Percentiles rank a stretch among this genome's conserved stretches.
Conservation (phyloP, 2,888 invertebrate species). For the Drosophila multiciliata region DNA sequence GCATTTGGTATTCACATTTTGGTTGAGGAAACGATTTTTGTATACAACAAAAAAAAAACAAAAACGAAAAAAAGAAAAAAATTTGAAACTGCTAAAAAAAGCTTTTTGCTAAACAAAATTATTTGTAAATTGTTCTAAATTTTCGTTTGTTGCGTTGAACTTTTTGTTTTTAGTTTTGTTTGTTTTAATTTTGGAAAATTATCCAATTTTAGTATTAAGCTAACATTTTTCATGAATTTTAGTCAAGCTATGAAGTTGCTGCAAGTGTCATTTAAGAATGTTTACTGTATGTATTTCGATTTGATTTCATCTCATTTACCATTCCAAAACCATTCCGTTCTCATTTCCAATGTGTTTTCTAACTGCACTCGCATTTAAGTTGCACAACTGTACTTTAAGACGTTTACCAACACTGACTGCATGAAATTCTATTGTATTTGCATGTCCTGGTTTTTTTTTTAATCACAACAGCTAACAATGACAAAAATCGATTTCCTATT, state of each 20-base stretch:
- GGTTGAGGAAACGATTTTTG: slow-evolving; percentile 83
- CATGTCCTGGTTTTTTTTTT: slow-evolving; percentile 18
- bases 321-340: slow-evolving; percentile 23
- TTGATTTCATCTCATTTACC: slow-evolving; percentile 32
- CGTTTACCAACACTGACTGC: slow-evolving; percentile 55
- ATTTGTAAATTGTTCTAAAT: slow-evolving; percentile 29
- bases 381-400: slow-evolving; percentile 44
- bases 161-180: slow-evolving; percentile 18
- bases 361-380: slow-evolving; percentile 36
- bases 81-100: slow-evolving; percentile 24
- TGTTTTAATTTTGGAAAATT: slow-evolving; percentile 45
- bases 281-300: slow-evolving; percentile 45
- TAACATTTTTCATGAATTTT: slow-evolving; percentile 74
- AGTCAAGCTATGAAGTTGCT: slow-evolving; percentile 85
- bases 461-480: slow-evolving; percentile 44
- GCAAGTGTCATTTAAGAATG: slow-evolving; percentile 79
- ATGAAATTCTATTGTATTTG: slow-evolving; percentile 38
- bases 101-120: slow-evolving; percentile 43
- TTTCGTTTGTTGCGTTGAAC: slow-evolving; percentile 51
- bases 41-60: slow-evolving; percentile 26
- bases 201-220: slow-evolving; percentile 65
- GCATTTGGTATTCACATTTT: slow-evolving; percentile 64
- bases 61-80: slow-evolving; percentile 18
- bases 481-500: slow-evolving; percentile 82
- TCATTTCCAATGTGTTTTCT: slow-evolving; percentile 29